These are phyloP conservation scores for Myrmecobius fasciatus DNA, from an alignment of 2,113 vertebrate species.

Conservation along the genomic window DNA sequence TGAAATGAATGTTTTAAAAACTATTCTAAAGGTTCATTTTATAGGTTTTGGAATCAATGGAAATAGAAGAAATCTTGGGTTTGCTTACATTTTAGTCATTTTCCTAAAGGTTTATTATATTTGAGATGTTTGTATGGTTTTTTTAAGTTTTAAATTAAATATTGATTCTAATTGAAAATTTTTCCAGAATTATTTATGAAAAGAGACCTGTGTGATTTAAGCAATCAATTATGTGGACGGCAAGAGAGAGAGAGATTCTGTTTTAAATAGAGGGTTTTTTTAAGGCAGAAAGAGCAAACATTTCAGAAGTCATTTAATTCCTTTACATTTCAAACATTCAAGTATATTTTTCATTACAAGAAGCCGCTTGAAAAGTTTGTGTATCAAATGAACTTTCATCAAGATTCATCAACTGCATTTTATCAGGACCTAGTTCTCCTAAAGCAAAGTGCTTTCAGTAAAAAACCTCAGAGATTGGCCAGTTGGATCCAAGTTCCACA, in stretches of 20 bases:
- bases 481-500: background rate
- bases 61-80: background rate
- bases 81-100: background rate
- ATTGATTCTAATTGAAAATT: background rate
- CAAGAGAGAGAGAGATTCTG: background rate
- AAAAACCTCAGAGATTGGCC: background rate
- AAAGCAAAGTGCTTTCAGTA: background rate
- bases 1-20: constrained; percentile 34
- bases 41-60: background rate
- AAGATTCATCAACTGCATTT: background rate
- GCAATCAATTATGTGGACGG: background rate
- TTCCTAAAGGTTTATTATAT: background rate
- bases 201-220: background rate
- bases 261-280: constrained; percentile 15
- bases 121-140: background rate
- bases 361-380: background rate
- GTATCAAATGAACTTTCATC: background rate
- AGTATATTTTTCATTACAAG: background rate
- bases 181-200: background rate
- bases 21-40: background rate
- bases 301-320: constrained; percentile 24
- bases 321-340: background rate
- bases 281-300: background rate
- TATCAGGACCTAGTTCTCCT: constrained; percentile 20
- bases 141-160: background rate